Evolutionary conservation across 2,113 vertebrate species (phyloP), one percentile per base, ranked within the genome.

Genomic region (Catagonus wagneri): DNA sequence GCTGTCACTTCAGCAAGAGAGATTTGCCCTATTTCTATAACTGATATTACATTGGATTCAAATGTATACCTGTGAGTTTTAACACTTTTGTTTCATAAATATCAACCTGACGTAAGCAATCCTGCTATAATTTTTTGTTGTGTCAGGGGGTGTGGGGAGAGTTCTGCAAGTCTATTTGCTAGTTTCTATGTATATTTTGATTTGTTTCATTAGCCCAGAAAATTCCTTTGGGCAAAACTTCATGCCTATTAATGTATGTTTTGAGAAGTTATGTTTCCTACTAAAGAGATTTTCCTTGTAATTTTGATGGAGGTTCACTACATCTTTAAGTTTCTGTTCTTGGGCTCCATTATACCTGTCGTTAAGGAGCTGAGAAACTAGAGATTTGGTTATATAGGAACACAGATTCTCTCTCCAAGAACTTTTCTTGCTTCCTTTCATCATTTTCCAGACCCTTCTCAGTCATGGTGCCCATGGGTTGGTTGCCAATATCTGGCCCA

Each of bases 41-140:
- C 66, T 23, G 72, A 1, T 88, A 74, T 97, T 84, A 78, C 71
- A 54, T 75, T 93, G 84, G 90, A 95, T 50, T 96, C 89, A 96
- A 54, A 91, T 79, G 23, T 95, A 52, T 86, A 58, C 19, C 4
- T 97, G 94, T 95, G 85, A 91, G 78, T 96, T 93, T 91, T 69
- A 89, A 89, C n/a, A 86, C 81, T 92, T 90, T 86, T 78, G 74
- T 83, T 95, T 89, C 61, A 56, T 81, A 86, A 60, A 39, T 81
- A 80, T 58, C 14, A 65, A 36, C 56, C 39, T 94, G 78, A 84
- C 86, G 27, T 81, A 95, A 94, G 60, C 34, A 86, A 1, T 80
- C 16, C 39, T 93, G 19, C 25, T 86, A 92, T 86, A 92, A 60
- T 50, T 81, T 80, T 71, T 74, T 61, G n/a, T 88, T 85, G 63